These are phyloP conservation scores for Laupala kohalensis DNA, from an alignment of 1,140 invertebrate species.

Conservation along the genomic window DNA sequence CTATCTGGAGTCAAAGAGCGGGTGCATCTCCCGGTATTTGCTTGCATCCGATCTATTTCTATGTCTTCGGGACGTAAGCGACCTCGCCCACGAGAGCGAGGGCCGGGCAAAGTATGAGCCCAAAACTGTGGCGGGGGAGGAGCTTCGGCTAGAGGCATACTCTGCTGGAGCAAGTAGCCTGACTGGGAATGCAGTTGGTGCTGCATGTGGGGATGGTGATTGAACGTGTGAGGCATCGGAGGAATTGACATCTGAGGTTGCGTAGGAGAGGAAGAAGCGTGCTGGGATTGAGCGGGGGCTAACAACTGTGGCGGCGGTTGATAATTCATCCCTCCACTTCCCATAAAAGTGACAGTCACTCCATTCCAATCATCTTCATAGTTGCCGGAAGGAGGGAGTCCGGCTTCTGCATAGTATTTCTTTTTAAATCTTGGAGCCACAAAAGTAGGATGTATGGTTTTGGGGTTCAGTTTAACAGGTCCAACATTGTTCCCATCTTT, in stretches of 20 bases:
- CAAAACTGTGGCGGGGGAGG: constrained; percentile 23
- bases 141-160: not conserved
- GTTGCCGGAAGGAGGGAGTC: constrained; percentile 23
- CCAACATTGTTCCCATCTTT: constrained; percentile 23
- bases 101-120: constrained; percentile 33
- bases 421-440: constrained; percentile 36
- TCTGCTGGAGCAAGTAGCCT: not conserved
- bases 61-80: constrained; percentile 31
- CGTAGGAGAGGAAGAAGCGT: not conserved
- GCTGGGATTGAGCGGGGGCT: not conserved
- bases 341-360: constrained; percentile 33
- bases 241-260: not conserved
- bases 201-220: not conserved
- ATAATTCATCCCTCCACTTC: constrained; percentile 9
- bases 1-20: constrained; percentile 37
- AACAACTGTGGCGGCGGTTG: not conserved
- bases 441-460: constrained; percentile 19
- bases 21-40: constrained; percentile 18
- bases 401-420: constrained; percentile 35
- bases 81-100: constrained; percentile 33
- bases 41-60: constrained; percentile 20
- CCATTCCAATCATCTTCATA: constrained; percentile 36
- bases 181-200: not conserved
- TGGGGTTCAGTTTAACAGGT: constrained; percentile 21
- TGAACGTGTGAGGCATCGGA: not conserved